Base-by-base conservation (phyloP, 2,888 invertebrate species). In the Eupeodes luniger region DNA sequence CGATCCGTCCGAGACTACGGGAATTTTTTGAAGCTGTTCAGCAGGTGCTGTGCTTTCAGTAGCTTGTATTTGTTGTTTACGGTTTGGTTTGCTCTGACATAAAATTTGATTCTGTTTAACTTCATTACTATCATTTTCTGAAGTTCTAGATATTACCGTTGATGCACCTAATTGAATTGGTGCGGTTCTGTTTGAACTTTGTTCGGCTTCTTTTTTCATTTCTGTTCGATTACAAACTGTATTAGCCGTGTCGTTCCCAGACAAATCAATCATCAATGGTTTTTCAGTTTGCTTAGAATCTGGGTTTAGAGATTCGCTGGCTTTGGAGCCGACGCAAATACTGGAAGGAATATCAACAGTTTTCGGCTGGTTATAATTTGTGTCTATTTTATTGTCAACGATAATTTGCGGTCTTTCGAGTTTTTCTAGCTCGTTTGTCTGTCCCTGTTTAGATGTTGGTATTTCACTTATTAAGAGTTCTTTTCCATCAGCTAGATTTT, bases 401-500 rank as follows among this genome's bases (percentile, higher is more conserved):
- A 88, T 88, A 40, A 88, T 64, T 59, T 85, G 85, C 0, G 88
- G 88, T 66, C 85, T 81, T 53, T 59, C 69, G 16, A 62, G 75
- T 47, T 72, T 67, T n/a, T 81, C 72, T 94, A 93, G 40, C 91
- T 93, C 79, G 47, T 34, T 67, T 59, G 34, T 7, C 36, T 36
- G 12, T 19, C 40, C 10, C 55, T 16, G 62, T 2, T 81, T 75
- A 19, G 40, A 61, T 40, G 49, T 75, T 53, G 66, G 40, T 4
- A 94, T 92, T 92, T 94, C 94, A 7, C 94, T 11, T 3, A 93
- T 94, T 89, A 93, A 94, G n/a, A 93, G 93, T 77, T 93, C 94
- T 91, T 94, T 94, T 81, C 93, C 92, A 19, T 53, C 27, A 27
- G 53, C 5, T 11, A n/a, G 10, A 12, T 51, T 78, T 16, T 36